Evolutionary conservation across 2,888 invertebrate genomes (phyloP).

Genomic region (Amiota communis): DNA sequence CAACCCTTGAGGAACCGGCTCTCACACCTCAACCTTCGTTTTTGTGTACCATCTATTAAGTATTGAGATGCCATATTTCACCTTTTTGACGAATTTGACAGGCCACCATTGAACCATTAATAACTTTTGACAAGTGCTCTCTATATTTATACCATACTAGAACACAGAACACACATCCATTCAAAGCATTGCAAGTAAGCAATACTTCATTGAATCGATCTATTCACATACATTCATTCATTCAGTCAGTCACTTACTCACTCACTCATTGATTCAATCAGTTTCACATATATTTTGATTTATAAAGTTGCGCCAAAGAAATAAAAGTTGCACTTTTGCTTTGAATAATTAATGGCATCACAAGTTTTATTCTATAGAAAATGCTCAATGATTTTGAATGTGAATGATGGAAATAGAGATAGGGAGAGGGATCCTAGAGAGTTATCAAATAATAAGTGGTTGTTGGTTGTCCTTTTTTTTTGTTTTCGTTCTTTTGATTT

Average conservation of each 20-base stretch:
- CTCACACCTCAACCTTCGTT: neutral
- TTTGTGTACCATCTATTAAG: too few relatives aligned
- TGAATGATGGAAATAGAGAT: neutral
- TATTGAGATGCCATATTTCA: neutral
- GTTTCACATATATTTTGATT: slow-evolving; percentile 5
- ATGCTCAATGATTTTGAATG: neutral
- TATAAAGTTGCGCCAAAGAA: neutral
- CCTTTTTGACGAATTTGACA: slow-evolving; percentile 15
- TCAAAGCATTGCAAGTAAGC: too few relatives aligned
- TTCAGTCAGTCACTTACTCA: neutral
- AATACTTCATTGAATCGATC: too few relatives aligned
- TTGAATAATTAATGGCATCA: slow-evolving; percentile 12
- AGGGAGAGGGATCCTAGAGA: too few relatives aligned
- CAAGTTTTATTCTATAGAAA: neutral
- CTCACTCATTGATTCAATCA: slow-evolving; percentile 1
- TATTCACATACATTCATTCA: too few relatives aligned
- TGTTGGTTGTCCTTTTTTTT: too few relatives aligned
- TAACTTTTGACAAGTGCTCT: slow-evolving; percentile 8
- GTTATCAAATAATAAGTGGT: too few relatives aligned
- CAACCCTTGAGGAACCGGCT: neutral
- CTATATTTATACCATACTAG: too few relatives aligned
- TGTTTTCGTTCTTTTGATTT: too few relatives aligned
- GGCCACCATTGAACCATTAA: slow-evolving; percentile 7
- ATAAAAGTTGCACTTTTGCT: slow-evolving; percentile 12
- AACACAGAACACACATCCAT: too few relatives aligned